Evolutionary conservation across 2,888 invertebrate species (phyloP).

Genomic region (Ferdinandea cuprea): DNA sequence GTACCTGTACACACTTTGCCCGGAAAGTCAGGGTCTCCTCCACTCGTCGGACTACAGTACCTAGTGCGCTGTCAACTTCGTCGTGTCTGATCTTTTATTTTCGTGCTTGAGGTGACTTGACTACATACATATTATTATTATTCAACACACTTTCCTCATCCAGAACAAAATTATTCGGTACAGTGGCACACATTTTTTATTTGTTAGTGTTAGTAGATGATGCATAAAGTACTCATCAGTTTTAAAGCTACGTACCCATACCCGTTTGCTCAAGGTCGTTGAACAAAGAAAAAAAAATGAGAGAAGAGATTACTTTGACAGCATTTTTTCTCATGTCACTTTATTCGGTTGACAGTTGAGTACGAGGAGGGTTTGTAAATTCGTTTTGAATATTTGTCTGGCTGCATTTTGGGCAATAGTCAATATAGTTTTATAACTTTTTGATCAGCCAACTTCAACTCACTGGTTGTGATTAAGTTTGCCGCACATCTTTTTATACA

Average conservation of each 20-base stretch:
- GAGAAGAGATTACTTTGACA: conserved; percentile 29
- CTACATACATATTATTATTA: background rate
- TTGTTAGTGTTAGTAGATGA: background rate
- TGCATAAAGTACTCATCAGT: background rate
- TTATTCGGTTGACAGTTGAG: conserved; percentile 50
- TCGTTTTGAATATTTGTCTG: conserved; percentile 52
- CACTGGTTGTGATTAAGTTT: conserved; percentile 46
- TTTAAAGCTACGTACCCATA: conserved; percentile 2
- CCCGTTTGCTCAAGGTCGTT: conserved; percentile 15
- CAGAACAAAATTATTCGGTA: background rate
- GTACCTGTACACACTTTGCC: background rate
- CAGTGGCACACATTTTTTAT: background rate
- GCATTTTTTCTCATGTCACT: conserved; percentile 28
- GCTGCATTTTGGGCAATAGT: conserved; percentile 39
- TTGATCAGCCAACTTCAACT: conserved; percentile 23
- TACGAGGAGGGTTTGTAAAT: conserved; percentile 41
- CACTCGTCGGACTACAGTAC: background rate
- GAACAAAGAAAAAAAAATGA: conserved; percentile 20
- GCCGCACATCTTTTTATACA: conserved; percentile 20
- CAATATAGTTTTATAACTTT: conserved; percentile 43
- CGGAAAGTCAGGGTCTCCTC: conserved; percentile 6
- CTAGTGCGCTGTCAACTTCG: background rate
- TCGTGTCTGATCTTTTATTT: background rate
- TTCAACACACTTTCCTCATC: conserved; percentile 4
- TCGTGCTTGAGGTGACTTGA: background rate